phyloP scores from a whole-genome alignment of 2,797 vertebrate species.

The Podarcis lilfordi region DNA sequence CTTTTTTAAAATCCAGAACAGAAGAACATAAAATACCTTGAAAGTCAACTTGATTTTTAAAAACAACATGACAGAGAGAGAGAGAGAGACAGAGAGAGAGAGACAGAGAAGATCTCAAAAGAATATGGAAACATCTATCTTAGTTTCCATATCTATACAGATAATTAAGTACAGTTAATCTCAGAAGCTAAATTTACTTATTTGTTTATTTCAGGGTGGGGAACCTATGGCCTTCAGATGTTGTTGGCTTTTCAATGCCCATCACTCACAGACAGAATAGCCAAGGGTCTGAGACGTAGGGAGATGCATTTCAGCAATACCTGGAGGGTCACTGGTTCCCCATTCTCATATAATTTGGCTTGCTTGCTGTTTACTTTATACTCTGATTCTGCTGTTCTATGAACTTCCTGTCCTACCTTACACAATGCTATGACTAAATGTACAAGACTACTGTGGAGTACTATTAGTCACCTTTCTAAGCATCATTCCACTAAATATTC shows the following conservation, averaged over 20 bases:
- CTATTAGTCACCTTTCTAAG: conserved; percentile 37
- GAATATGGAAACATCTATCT: conserved; percentile 29
- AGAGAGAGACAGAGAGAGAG: no score
- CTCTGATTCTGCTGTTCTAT: neutral
- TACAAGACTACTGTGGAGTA: neutral
- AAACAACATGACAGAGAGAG: neutral
- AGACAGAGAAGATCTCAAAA: neutral
- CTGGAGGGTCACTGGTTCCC: no score
- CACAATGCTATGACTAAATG: neutral
- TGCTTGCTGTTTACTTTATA: conserved; percentile 34
- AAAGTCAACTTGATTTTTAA: neutral
- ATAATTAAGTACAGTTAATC: neutral
- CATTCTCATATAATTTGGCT: neutral
- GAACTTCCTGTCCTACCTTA: neutral
- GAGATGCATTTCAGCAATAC: no score
- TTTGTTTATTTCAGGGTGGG: no score
- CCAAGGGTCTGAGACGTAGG: no score
- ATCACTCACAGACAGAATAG: no score
- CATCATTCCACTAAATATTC: conserved; percentile 3
- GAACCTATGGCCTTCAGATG: no score
- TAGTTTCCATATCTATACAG: neutral
- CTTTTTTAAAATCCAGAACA: conserved; percentile 22
- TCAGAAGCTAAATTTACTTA: neutral
- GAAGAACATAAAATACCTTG: neutral
- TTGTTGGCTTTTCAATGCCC: no score